phyloP scores from a whole-genome alignment of 1,140 invertebrate genomes.

The Galleria mellonella region DNA sequence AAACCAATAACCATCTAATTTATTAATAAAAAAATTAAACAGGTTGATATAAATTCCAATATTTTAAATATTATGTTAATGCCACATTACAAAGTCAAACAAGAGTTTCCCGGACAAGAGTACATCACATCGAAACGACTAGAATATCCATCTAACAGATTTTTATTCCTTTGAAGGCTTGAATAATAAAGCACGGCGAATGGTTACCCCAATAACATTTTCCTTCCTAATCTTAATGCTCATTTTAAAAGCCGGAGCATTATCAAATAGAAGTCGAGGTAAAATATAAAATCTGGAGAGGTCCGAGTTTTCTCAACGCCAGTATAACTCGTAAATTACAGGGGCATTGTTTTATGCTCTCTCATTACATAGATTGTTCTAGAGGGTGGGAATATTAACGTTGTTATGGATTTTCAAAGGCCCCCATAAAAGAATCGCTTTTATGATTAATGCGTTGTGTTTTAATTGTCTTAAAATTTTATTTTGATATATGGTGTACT shows the following conservation, averaged over 20 bases:
- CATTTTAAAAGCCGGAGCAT: conserved; percentile 34
- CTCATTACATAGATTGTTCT: conserved; percentile 56
- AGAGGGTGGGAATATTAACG: conserved; percentile 33
- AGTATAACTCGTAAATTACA: conserved; percentile 45
- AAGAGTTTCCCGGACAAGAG: conserved; percentile 1
- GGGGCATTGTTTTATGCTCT: conserved; percentile 52
- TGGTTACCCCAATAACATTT: conserved; percentile 5
- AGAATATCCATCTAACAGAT: neutral
- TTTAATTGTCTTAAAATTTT: conserved; percentile 16
- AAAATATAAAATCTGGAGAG: conserved; percentile 15
- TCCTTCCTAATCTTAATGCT: conserved; percentile 38
- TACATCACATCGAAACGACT: neutral
- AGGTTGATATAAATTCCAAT: too few species aligned
- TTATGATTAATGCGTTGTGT: conserved; percentile 15
- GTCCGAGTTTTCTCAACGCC: conserved; percentile 28
- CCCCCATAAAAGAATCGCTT: conserved; percentile 15
- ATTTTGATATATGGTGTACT: too few species aligned
- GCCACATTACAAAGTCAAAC: conserved; percentile 4
- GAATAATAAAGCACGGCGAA: conserved; percentile 1
- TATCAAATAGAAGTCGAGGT: conserved; percentile 39
- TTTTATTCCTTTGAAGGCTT: conserved; percentile 3
- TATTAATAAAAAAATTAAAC: too few species aligned
- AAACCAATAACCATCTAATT: too few species aligned
- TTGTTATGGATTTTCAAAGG: conserved; percentile 39
- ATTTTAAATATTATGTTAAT: conserved; percentile 4